phyloP scores from a whole-genome alignment of 1,140 invertebrate genomes.

The Heliconius melpomene region DNA sequence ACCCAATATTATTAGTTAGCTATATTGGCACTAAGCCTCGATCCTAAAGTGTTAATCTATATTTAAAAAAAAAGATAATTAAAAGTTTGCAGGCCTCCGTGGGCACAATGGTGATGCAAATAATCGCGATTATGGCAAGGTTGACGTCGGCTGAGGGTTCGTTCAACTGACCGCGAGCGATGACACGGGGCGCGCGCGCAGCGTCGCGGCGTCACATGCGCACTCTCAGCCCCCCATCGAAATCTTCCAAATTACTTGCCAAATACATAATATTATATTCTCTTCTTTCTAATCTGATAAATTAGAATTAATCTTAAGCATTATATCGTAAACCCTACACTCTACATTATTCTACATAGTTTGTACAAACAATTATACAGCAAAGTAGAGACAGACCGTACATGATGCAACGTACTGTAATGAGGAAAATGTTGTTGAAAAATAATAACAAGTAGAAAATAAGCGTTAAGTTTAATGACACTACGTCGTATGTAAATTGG shows the following conservation, averaged over 20 bases:
- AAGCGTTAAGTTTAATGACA: conserved; percentile 39
- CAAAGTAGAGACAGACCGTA: neutral
- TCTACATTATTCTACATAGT: neutral
- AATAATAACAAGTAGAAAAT: conserved; percentile 26
- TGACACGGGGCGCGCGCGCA: conserved; percentile 75
- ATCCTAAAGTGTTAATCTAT: conserved; percentile 20
- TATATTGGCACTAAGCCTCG: neutral
- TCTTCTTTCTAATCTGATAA: neutral
- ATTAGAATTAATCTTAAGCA: neutral
- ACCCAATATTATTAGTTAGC: neutral
- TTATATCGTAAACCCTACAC: neutral
- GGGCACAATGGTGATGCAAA: conserved; percentile 77
- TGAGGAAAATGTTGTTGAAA: conserved; percentile 39
- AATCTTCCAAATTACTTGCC: neutral
- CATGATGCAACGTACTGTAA: conserved; percentile 46
- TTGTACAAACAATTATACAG: neutral
- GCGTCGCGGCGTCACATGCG: conserved; percentile 69
- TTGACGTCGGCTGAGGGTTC: conserved; percentile 77
- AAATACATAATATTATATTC: neutral
- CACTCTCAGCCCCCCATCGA: conserved; percentile 34
- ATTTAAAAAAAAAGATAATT: conserved; percentile 48
- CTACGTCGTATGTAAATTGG: conserved; percentile 29
- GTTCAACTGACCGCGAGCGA: conserved; percentile 80
- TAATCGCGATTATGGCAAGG: conserved; percentile 79
- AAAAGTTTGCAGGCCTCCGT: conserved; percentile 58